Evolutionary conservation across 2,888 invertebrate species (phyloP).

Genomic region (Macropis europaea): DNA sequence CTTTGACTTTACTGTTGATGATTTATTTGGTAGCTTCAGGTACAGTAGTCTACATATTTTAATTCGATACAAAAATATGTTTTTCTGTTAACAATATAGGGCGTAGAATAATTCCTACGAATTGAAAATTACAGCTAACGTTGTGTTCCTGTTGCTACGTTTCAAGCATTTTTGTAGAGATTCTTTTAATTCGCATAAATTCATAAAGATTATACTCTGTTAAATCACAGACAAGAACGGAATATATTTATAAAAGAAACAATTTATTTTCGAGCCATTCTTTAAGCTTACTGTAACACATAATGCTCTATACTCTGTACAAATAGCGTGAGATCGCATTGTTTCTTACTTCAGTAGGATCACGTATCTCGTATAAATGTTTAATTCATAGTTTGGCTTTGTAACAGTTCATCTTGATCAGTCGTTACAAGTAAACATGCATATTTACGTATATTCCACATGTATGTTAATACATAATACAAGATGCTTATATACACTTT

Average conservation of each 20-base stretch:
- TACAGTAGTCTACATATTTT: conserved; percentile 40
- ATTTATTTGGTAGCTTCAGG: conserved; percentile 56
- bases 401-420: conserved; percentile 28
- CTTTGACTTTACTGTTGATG: background rate
- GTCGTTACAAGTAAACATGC: background rate
- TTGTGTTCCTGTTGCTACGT: background rate
- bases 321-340: conserved; percentile 25
- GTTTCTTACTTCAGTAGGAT: conserved; percentile 26
- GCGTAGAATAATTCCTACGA: background rate
- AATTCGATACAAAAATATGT: conserved; percentile 30
- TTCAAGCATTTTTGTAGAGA: background rate
- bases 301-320: conserved; percentile 3
- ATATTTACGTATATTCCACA: background rate
- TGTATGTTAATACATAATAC: background rate
- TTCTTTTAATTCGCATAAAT: background rate
- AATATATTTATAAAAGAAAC: background rate
- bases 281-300: background rate
- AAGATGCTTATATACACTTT: background rate
- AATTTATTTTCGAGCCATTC: background rate
- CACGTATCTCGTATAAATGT: conserved; percentile 17
- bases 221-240: background rate
- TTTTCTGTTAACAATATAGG: conserved; percentile 1
- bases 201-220: background rate
- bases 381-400: conserved; percentile 17
- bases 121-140: background rate